Percentiles rank a stretch among this genome's conserved stretches.
Conservation (phyloP, 2,888 invertebrate species). For the Tolmerus cingulatus region DNA sequence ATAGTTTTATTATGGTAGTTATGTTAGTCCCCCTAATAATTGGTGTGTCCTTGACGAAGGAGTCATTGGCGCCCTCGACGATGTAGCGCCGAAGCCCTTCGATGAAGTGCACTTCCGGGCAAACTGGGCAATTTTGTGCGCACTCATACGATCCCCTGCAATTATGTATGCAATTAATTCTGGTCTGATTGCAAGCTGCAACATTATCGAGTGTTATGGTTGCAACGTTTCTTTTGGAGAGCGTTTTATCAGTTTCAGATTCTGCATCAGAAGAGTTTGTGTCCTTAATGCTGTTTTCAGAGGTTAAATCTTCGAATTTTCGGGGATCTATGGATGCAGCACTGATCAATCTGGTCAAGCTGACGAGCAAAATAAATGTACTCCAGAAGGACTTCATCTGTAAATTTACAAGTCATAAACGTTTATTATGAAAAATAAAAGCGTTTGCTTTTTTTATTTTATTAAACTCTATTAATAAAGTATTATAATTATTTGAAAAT, state of each 20-base stretch:
- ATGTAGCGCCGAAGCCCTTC: constrained; percentile 31
- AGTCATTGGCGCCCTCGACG: constrained; percentile 39
- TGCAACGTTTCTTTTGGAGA: background rate
- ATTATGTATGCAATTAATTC: background rate
- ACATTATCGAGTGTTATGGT: constrained; percentile 49
- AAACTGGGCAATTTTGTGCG: constrained; percentile 43
- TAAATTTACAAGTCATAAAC: background rate
- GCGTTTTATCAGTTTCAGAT: background rate
- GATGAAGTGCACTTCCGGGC: constrained; percentile 38
- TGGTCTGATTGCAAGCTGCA: background rate
- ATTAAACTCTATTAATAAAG: too few relatives aligned
- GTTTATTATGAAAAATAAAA: background rate
- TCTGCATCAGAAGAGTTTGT: background rate
- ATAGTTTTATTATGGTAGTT: constrained; percentile 48
- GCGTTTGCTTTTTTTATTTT: too few relatives aligned
- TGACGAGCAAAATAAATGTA: background rate
- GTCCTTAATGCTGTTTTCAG: background rate
- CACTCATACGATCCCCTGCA: background rate
- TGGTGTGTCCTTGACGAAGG: constrained; percentile 28
- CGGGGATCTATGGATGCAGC: background rate
- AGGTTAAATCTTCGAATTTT: background rate
- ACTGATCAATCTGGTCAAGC: background rate
- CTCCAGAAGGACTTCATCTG: background rate
- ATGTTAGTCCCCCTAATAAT: constrained; percentile 44
- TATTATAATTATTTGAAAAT: too few relatives aligned